These are phyloP conservation scores for Polydrusus pterygomalis DNA, from an alignment of 2,888 invertebrate species.

Conservation along the genomic window DNA sequence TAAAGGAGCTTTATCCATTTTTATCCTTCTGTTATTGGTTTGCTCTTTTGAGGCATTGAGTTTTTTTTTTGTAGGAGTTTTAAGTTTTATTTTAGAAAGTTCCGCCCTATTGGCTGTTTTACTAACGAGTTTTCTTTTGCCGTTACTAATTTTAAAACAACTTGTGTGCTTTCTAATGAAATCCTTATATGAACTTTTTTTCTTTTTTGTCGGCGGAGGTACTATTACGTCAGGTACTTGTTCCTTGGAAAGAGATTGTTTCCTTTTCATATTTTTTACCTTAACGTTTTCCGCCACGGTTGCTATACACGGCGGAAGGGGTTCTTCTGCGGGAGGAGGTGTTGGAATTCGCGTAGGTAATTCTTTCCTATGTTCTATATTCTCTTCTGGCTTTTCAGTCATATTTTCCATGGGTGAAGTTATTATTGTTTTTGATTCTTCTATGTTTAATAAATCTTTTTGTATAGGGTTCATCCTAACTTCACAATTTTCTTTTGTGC, in stretches of 20 bases:
- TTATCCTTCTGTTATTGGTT: constrained; percentile 56
- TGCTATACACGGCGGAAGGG: constrained; percentile 65
- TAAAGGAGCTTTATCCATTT: constrained; percentile 50
- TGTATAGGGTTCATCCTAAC: constrained; percentile 19
- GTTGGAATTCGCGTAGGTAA: background rate
- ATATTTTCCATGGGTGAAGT: constrained; percentile 45
- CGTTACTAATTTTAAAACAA: constrained; percentile 70
- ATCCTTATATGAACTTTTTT: constrained; percentile 70
- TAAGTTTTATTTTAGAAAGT: constrained; percentile 62
- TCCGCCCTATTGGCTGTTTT: constrained; percentile 64
- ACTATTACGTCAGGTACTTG: constrained; percentile 59
- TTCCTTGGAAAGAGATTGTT: constrained; percentile 68
- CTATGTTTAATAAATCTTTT: constrained; percentile 8
- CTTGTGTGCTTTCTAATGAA: constrained; percentile 73
- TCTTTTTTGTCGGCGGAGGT: constrained; percentile 61
- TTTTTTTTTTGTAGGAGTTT: constrained; percentile 73
- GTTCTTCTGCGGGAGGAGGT: constrained; percentile 53
- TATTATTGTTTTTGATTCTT: constrained; percentile 36
- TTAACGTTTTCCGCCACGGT: constrained; percentile 71
- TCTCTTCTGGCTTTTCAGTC: constrained; percentile 11
- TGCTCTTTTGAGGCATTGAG: constrained; percentile 58
- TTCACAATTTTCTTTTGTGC: constrained; percentile 34
- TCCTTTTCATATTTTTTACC: constrained; percentile 73
- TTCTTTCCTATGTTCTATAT: background rate
- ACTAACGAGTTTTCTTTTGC: constrained; percentile 72